Evolutionary conservation across 1,140 invertebrate species (phyloP), one percentile per base, ranked within the genome.

Genomic region (Chrysopa pallens): DNA sequence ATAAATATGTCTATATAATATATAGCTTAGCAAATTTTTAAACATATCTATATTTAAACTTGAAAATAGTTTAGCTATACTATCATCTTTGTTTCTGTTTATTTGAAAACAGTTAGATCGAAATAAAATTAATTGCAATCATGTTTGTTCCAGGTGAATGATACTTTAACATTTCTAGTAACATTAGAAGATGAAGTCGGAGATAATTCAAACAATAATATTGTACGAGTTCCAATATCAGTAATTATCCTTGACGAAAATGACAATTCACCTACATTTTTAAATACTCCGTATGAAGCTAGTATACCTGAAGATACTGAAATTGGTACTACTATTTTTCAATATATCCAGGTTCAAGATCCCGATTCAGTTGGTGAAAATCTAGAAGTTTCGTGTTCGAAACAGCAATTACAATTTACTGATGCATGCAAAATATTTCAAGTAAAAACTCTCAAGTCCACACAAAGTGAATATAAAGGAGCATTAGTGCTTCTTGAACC

Each of bases 201-300:
- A 51, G 52, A 53, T 39, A 69, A 67, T 5, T 68, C 69, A 4
- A 73, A 71, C 5, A 79, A 81, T 48, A 88, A 86, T 61, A 61
- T 87, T 43, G 77, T 87, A 6, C 66, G 73, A 45, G 75, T 86
- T 14, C 76, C 81, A 6, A 75, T 86, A 13, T 80, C 78, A 37
- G 78, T 90, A 36, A 86, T 90, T 15, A 76, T 93, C 29, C 59
- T 84, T 5, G 88, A 93, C 56, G 80, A 84, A 50, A 92, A 93
- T 57, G 88, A 93, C 52, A 90, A 90, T 63, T 66, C 81, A 23
- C 87, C 87, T 6, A 68, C 72, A 43, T 90, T 90, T 61, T 68
- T 76, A 62, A 74, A 80, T 62, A 74, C 72, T 43, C 80, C 83
- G 0, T 92, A 91, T 60, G 78, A 85, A 53, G 73, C 79, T 0